Evolutionary conservation across 2,113 vertebrate genomes (phyloP), one percentile per base, ranked within the genome.

Genomic region (Balaeniceps rex): DNA sequence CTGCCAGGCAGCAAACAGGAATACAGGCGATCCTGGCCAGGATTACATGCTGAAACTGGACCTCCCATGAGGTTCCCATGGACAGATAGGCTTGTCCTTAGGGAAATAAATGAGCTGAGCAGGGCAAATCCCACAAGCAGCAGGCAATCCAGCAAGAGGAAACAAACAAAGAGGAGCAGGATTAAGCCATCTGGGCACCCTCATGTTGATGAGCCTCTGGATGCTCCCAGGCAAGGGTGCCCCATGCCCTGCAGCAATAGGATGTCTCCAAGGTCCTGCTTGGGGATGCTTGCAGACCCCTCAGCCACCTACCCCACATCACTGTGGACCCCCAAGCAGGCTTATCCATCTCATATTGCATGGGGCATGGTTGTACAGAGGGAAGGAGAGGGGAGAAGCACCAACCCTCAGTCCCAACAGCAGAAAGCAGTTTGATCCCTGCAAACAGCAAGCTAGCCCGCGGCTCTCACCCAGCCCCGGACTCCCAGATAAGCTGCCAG

Each of bases 381-480:
- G 28, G 61, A 28, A n/a, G 42, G 38, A 95, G 29, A 34, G 6
- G 29, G 38, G 22, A 81, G 64, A 38, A 81, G 44, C 22, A n/a
- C n/a, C 68, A 42, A 2, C 10, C 14, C 29, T 60, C 34, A 18
- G 24, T 18, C 51, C 44, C 65, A 47, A 12, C 23, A 61, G 33
- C 68, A 66, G 40, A 36, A 69, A 70, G 42, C 26, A 42, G 31
- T 28, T 52, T 89, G 93, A 79, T 34, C 44, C 61, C 54, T 57
- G 26, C 29, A 26, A 44, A 40, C 1, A 1, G 14, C 1, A 1
- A 82, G 60, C 57, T 87, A 16, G 7, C 15, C 7, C 9, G 0
- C 5, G 49, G 78, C 46, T 52, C 31, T 79, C 40, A 82, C 51
- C 64, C 58, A 86, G 83, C n/a, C 46, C 69, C 8, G 7, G 60